Evolutionary conservation across 2,888 invertebrate genomes (phyloP).

Genomic region (Hedya salicella): DNA sequence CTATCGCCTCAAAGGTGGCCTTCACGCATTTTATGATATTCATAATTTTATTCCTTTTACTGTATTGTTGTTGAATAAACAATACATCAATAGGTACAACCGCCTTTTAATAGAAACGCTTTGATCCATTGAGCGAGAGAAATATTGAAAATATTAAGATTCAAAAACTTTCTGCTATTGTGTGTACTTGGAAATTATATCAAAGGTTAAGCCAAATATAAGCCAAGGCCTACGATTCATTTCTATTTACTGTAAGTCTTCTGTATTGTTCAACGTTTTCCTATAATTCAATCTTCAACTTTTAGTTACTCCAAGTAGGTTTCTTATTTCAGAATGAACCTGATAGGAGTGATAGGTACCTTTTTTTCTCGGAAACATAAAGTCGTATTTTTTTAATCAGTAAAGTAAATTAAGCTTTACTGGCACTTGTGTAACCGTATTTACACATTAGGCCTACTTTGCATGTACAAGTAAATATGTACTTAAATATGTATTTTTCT

Average conservation of each 20-base stretch:
- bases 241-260: not conserved
- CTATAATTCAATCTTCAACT: slow-evolving; percentile 1
- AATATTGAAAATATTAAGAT: not conserved
- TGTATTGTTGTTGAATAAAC: slow-evolving; percentile 3
- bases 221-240: not conserved
- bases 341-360: too few relatives aligned
- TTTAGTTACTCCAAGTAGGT: not conserved
- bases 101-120: not conserved
- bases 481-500: too few relatives aligned
- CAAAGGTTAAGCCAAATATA: not conserved
- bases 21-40: slow-evolving; percentile 1
- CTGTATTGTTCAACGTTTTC: slow-evolving; percentile 3
- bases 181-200: slow-evolving; percentile 4
- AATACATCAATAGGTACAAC: not conserved
- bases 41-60: not conserved
- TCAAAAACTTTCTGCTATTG: not conserved
- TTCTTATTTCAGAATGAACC: not conserved
- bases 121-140: not conserved
- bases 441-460: too few relatives aligned
- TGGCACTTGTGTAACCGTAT: too few relatives aligned
- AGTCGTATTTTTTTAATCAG: too few relatives aligned
- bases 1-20: not conserved
- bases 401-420: too few relatives aligned
- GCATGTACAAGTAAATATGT: too few relatives aligned
- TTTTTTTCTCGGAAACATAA: too few relatives aligned